Percentiles rank a stretch among this genome's conserved stretches.
Evolutionary conservation across 2,888 invertebrate genomes (phyloP).

Genomic region (Meta bourneti): DNA sequence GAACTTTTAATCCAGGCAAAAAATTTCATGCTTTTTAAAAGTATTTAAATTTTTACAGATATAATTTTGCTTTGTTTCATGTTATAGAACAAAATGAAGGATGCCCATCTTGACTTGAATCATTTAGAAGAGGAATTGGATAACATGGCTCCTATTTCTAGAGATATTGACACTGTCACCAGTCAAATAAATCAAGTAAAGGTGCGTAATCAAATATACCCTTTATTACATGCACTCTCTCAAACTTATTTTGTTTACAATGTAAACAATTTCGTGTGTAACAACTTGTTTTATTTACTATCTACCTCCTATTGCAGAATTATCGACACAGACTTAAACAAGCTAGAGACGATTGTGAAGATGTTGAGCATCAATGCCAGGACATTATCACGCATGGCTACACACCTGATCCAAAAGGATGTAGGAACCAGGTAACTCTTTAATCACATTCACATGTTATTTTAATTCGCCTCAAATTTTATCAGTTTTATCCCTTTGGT

Average conservation of each 20-base stretch:
- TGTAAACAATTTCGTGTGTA: not conserved
- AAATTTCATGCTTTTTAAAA: not conserved
- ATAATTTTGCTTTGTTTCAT: not conserved
- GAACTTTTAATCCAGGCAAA: not conserved
- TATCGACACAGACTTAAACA: constrained; percentile 81
- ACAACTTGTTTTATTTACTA: not conserved
- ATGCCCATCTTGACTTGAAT: constrained; percentile 87
- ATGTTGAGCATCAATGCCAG: constrained; percentile 88
- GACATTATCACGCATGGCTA: constrained; percentile 91
- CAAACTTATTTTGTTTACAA: not conserved
- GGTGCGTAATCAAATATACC: constrained; percentile 77
- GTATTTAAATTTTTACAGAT: not conserved
- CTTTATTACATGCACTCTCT: not conserved
- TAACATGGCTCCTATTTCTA: constrained; percentile 90
- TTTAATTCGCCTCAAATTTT: not conserved
- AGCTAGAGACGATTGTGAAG: constrained; percentile 82
- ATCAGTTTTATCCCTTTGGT: too few relatives aligned
- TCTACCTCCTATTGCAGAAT: constrained; percentile 78
- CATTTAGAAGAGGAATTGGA: constrained; percentile 92
- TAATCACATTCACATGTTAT: not conserved
- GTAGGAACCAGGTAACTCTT: constrained; percentile 85
- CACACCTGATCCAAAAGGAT: constrained; percentile 90
- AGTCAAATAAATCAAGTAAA: constrained; percentile 90
- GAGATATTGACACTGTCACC: constrained; percentile 92
- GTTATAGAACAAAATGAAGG: constrained; percentile 88